Conservation (phyloP, 1,140 invertebrate genomes). For the Holcopasites calliopsidis region DNA sequence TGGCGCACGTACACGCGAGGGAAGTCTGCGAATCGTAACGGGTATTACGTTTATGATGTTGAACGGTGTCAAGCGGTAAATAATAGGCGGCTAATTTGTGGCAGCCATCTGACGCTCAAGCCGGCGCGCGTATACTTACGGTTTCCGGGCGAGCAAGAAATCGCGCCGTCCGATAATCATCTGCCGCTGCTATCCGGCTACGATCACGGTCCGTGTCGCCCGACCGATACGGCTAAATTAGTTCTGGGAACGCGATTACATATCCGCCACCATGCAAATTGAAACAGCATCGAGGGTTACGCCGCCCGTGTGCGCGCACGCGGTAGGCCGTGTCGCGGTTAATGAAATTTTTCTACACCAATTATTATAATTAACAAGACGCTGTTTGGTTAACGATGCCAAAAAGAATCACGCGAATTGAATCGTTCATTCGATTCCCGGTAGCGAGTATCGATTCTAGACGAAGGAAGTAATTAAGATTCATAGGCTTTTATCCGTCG, state of each 20-base stretch:
- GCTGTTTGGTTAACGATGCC: too few relatives aligned
- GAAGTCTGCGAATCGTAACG: constrained; percentile 26
- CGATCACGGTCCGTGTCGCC: constrained; percentile 23
- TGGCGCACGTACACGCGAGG: background rate
- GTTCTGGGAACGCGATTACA: constrained; percentile 40
- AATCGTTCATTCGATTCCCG: too few relatives aligned
- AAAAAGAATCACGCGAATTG: too few relatives aligned
- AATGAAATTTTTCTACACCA: background rate
- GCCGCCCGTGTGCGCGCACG: background rate
- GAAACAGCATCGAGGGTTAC: constrained; percentile 9
- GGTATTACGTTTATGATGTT: constrained; percentile 8
- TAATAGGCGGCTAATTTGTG: constrained; percentile 52
- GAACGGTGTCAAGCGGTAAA: constrained; percentile 48
- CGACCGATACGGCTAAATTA: constrained; percentile 37
- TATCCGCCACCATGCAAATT: constrained; percentile 36
- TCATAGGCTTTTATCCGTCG: too few relatives aligned
- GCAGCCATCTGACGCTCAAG: constrained; percentile 32
- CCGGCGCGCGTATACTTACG: constrained; percentile 33
- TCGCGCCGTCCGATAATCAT: constrained; percentile 45
- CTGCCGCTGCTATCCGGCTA: constrained; percentile 34
- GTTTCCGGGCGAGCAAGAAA: constrained; percentile 42
- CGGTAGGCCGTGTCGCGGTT: background rate
- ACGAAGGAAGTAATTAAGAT: too few relatives aligned
- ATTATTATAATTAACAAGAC: background rate
- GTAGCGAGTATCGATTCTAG: too few relatives aligned